Conservation (phyloP, 2,888 invertebrate species). For the Andrena flavipes region DNA sequence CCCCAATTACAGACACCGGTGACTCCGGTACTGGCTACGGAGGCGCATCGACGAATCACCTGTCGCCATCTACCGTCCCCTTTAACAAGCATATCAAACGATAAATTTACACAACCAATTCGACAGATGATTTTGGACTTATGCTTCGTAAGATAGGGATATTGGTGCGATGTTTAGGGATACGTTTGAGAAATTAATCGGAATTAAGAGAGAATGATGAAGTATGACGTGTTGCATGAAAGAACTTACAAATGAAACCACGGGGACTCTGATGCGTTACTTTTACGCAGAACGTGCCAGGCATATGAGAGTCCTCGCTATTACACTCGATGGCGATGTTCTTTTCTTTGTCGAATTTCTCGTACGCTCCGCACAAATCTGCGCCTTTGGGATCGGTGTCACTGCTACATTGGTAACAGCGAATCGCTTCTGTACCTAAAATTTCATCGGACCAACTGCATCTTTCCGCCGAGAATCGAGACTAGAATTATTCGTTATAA, state of each 20-base stretch:
- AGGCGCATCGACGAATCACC: slow-evolving; percentile 95
- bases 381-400: slow-evolving; percentile 92
- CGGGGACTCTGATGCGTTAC: slow-evolving; percentile 96
- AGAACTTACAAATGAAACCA: slow-evolving; percentile 96
- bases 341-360: slow-evolving; percentile 92
- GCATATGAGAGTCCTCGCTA: slow-evolving; percentile 96
- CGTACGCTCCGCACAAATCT: slow-evolving; percentile 96
- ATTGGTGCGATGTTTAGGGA: too few relatives aligned
- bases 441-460: neutral
- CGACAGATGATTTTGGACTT: neutral
- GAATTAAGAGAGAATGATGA: too few relatives aligned
- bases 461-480: neutral
- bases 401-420: slow-evolving; percentile 97
- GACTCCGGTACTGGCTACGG: slow-evolving; percentile 95
- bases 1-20: slow-evolving; percentile 99
- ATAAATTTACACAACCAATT: neutral
- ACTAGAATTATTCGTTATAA: too few relatives aligned
- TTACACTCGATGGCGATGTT: slow-evolving; percentile 97
- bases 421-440: slow-evolving; percentile 87
- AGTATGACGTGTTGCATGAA: neutral
- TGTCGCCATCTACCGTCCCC: slow-evolving; percentile 98
- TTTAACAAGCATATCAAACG: slow-evolving; percentile 79
- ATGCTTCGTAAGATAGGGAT: neutral
- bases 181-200: too few relatives aligned
- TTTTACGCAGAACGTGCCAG: slow-evolving; percentile 98